Evolutionary conservation across 2,797 vertebrate genomes (phyloP).

Genomic region (Anabacerthia variegaticeps): DNA sequence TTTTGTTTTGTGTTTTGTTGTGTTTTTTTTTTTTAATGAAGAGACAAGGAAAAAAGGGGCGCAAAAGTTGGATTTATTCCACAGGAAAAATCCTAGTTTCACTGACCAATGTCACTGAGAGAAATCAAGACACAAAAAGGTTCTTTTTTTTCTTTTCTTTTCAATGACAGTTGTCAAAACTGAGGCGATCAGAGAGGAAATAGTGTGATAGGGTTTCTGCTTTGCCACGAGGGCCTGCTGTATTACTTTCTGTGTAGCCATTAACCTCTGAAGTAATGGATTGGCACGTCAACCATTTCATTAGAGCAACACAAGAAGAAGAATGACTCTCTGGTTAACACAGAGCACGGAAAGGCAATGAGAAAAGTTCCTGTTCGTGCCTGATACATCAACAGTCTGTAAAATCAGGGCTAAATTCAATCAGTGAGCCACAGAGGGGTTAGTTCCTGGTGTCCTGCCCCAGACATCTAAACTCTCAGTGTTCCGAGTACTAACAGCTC

Average conservation of each 20-base stretch:
- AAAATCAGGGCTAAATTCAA: background rate
- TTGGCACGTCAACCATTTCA: background rate
- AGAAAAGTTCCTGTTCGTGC: background rate
- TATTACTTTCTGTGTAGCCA: background rate
- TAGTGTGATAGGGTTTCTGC: background rate
- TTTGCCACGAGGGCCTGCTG: background rate
- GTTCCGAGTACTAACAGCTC: background rate
- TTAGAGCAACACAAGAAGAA: background rate
- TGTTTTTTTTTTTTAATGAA: background rate
- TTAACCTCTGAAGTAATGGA: background rate
- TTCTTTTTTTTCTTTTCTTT: background rate
- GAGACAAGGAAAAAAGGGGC: background rate
- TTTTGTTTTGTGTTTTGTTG: background rate
- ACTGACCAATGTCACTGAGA: background rate
- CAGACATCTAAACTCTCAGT: background rate
- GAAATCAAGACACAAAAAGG: background rate
- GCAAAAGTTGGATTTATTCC: background rate
- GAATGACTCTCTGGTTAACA: background rate
- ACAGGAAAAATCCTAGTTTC: background rate
- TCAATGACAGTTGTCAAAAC: background rate
- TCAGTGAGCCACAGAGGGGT: background rate
- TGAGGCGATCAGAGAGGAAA: background rate
- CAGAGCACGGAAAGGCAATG: background rate
- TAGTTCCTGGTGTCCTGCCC: background rate
- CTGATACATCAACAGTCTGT: background rate